Evolutionary conservation across 2,888 invertebrate species (phyloP).

Genomic region (Latrodectus hesperus): DNA sequence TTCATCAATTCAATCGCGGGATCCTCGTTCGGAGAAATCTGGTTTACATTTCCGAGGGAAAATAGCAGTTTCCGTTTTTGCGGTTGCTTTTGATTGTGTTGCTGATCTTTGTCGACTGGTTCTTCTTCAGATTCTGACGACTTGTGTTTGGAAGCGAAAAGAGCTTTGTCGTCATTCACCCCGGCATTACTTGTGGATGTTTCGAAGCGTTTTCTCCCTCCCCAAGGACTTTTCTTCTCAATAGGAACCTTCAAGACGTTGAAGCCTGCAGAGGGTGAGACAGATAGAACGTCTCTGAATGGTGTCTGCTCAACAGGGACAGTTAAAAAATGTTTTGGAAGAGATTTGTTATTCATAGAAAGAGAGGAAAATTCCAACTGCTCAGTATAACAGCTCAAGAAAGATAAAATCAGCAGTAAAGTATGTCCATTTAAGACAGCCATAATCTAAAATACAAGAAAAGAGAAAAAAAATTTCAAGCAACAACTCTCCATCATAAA

Average conservation of each 20-base stretch:
- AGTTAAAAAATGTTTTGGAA: too few relatives aligned
- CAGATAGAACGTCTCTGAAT: too few relatives aligned
- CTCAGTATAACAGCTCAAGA: too few relatives aligned
- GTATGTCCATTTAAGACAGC: too few relatives aligned
- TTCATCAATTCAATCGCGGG: background rate
- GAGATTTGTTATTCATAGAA: too few relatives aligned
- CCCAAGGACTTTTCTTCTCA: slow-evolving; percentile 37
- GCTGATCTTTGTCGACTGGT: background rate
- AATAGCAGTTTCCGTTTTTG: background rate
- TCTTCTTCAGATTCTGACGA: background rate
- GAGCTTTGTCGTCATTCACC: background rate
- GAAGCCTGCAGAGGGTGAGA: background rate
- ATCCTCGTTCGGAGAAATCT: background rate
- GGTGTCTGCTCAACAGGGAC: background rate
- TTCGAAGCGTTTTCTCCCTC: slow-evolving; percentile 24
- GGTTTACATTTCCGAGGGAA: background rate
- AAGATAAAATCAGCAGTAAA: too few relatives aligned
- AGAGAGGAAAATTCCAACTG: too few relatives aligned
- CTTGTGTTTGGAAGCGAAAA: too few relatives aligned
- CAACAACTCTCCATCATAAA: too few relatives aligned
- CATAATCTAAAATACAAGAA: too few relatives aligned
- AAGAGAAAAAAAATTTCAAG: too few relatives aligned
- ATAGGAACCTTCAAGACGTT: background rate
- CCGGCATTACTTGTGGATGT: background rate
- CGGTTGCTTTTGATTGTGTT: background rate